Conservation (phyloP, 2,888 invertebrate genomes). For the Mesochorus sp. region DNA sequence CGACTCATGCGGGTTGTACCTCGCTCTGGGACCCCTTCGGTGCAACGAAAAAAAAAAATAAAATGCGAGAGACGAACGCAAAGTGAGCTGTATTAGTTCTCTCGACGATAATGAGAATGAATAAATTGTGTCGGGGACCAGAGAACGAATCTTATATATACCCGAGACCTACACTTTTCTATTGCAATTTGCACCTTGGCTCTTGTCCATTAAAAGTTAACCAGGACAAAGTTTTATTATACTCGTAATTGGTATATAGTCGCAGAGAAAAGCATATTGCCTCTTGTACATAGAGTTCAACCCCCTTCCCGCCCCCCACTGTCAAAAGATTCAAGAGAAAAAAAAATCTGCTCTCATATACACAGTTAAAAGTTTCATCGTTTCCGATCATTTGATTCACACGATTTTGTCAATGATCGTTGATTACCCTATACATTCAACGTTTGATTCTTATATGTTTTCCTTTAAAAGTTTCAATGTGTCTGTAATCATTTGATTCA, state of each 20-base stretch:
- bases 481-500: too few species aligned
- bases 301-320: background rate
- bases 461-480: too few species aligned
- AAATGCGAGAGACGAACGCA: background rate
- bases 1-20: too few species aligned
- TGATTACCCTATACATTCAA: too few species aligned
- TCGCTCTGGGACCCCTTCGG: background rate
- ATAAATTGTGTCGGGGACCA: slow-evolving; percentile 48
- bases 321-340: background rate
- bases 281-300: too few species aligned
- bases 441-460: too few species aligned
- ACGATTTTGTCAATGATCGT: too few species aligned
- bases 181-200: slow-evolving; percentile 42
- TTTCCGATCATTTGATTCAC: too few species aligned
- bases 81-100: background rate
- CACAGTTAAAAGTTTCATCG: too few species aligned
- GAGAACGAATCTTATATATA: slow-evolving; percentile 39
- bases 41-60: background rate
- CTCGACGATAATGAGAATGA: slow-evolving; percentile 54
- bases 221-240: slow-evolving; percentile 34
- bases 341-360: too few species aligned
- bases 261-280: too few species aligned
- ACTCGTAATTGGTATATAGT: slow-evolving; percentile 39
- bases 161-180: too few species aligned
- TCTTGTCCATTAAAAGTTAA: slow-evolving; percentile 51